A percentile compares a stretch with the other conserved stretches of the same genome.
Conservation (phyloP, 2,888 invertebrate species). For the Rhamnusium bicolor region DNA sequence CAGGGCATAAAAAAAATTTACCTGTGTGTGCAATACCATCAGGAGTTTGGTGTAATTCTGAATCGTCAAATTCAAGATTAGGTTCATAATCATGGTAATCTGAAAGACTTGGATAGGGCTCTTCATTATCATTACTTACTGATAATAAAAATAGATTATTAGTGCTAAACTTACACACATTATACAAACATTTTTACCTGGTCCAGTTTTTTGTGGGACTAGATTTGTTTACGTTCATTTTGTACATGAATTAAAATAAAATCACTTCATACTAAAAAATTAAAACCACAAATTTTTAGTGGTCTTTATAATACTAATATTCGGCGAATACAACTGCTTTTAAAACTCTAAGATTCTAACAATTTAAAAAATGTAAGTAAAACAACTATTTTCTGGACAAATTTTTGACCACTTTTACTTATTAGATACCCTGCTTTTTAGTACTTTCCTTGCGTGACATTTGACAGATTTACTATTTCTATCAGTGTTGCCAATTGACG, state of each 20-base stretch:
- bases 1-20: no score
- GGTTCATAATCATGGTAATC: constrained; percentile 96
- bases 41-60: constrained; percentile 84
- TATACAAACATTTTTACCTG: constrained; percentile 38
- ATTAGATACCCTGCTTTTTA: no score
- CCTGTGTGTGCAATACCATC: constrained; percentile 77
- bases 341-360: no score
- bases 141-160: constrained; percentile 31
- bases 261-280: background rate
- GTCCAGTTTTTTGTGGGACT: constrained; percentile 48
- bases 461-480: no score
- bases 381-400: no score
- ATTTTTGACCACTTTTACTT: no score
- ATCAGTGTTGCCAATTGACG: no score
- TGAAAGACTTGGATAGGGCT: constrained; percentile 89
- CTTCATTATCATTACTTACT: constrained; percentile 71
- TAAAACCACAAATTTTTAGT: background rate
- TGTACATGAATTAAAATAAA: constrained; percentile 35
- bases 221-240: constrained; percentile 48
- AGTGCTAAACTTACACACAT: constrained; percentile 1
- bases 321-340: no score
- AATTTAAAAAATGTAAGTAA: no score
- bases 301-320: no score
- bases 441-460: no score
- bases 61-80: constrained; percentile 96